Evolutionary conservation across 1,140 invertebrate species (phyloP), one percentile per base, ranked within the genome.

Genomic region (Platyscapa corneri): DNA sequence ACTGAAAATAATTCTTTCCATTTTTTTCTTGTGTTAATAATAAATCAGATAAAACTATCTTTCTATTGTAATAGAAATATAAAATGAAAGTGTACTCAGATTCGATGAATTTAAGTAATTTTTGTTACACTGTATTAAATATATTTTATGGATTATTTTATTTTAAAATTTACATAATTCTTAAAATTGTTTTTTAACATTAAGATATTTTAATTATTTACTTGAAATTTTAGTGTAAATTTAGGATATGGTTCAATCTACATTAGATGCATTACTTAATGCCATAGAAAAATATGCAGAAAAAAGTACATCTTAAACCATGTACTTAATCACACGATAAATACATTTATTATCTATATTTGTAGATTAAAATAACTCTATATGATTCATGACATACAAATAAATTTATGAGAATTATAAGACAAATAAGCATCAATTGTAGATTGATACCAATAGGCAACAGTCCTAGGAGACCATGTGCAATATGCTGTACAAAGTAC

Each of bases 401-500:
- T 75, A 20, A 53, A 76, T 8, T 12, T n/a, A 7, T 30, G 3
- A 53, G 7, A 53, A 53, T 32, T 18, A 53, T 20, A 12, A 78
- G 32, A 60, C 60, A 56, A 27, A 37, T 34, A 78, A 53, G 20
- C 30, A 32, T 82, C 53, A 60, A 74, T 37, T 75, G 65, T 82
- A 82, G 81, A 82, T 83, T 0, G 67, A 60, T 56, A 83, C 27
- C 37, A 76, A 60, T 76, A 60, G 32, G 80, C 86, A 86, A 88
- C 86, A 67, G 83, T 86, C 84, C 83, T 86, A 39, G 90, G 77
- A 90, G 89, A 92, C 88, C 91, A 91, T 93, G 92, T 93, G 92
- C 92, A 93, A 93, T 93, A 93, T 87, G 89, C 89, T 93, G 91
- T 93, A 92, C 92, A 93, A 93, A 93, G 89, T 93, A 92, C 90